Evolutionary conservation across 2,113 vertebrate genomes (phyloP).

Genomic region (Oncorhynchus mykiss): DNA sequence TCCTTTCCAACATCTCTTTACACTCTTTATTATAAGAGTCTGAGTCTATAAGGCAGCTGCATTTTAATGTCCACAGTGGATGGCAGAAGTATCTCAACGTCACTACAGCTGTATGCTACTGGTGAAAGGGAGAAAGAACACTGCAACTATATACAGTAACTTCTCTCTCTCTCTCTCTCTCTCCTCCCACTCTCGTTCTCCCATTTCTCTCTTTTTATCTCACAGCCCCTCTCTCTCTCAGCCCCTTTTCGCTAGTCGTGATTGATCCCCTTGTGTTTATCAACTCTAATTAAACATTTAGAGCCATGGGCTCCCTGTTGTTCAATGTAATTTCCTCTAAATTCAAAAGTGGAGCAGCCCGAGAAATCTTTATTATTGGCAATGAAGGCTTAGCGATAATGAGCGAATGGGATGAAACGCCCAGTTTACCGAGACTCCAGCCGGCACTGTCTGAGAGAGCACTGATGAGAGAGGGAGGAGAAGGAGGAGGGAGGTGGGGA

Average conservation of each 20-base stretch:
- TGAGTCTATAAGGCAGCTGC: neutral
- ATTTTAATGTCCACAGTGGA: slow-evolving; percentile 5
- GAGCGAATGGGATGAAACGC: slow-evolving; percentile 47
- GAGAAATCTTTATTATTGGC: slow-evolving; percentile 65
- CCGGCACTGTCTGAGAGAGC: slow-evolving; percentile 20
- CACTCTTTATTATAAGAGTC: neutral
- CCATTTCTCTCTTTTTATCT: neutral
- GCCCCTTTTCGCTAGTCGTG: slow-evolving; percentile 40
- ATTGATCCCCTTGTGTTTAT: slow-evolving; percentile 59
- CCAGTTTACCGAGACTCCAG: slow-evolving; percentile 47
- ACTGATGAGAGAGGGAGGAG: slow-evolving; percentile 7
- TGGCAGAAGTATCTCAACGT: neutral
- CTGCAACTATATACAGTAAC: neutral
- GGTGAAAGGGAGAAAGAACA: neutral
- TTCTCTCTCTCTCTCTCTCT: neutral
- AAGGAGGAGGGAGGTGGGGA: neutral
- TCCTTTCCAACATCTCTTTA: neutral
- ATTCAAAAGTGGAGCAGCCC: slow-evolving; percentile 54
- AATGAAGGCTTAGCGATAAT: slow-evolving; percentile 46
- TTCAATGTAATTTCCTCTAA: slow-evolving; percentile 58
- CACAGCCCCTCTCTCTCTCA: neutral
- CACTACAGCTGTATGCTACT: neutral
- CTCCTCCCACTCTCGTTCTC: neutral
- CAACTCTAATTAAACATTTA: slow-evolving; percentile 65
- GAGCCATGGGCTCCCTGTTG: slow-evolving; percentile 47